These are phyloP conservation scores for Orthonychiurus folsomi DNA, from an alignment of 2,888 invertebrate genomes.

Conservation along the genomic window DNA sequence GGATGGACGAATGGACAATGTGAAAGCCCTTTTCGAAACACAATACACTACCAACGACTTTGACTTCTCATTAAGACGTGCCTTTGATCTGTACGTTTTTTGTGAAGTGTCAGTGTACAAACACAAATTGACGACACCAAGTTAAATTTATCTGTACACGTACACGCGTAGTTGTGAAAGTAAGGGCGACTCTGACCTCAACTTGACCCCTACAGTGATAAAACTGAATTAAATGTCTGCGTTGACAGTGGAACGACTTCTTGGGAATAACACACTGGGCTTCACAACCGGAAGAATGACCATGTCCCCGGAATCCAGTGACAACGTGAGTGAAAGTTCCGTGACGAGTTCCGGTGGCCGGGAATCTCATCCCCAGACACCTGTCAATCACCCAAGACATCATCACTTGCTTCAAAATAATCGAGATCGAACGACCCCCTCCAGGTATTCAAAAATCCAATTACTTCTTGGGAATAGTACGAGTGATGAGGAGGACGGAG, in stretches of 20 bases:
- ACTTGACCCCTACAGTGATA: too few relatives aligned
- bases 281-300: constrained; percentile 16
- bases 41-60: neutral
- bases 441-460: constrained; percentile 5
- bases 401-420: too few relatives aligned
- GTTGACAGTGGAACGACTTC: constrained; percentile 39
- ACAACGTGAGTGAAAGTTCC: constrained; percentile 21
- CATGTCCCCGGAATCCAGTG: constrained; percentile 25
- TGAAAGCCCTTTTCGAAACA: neutral
- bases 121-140: too few relatives aligned
- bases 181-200: too few relatives aligned
- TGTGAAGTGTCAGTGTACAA: neutral
- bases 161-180: too few relatives aligned
- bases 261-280: constrained; percentile 23
- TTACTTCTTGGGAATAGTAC: neutral
- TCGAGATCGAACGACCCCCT: neutral
- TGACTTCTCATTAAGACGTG: neutral
- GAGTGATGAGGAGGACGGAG: neutral
- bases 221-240: constrained; percentile 39
- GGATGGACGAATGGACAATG: neutral
- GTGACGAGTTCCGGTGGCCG: constrained; percentile 6
- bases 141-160: neutral
- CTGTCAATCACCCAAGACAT: neutral
- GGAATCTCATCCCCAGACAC: neutral
- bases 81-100: neutral